phyloP scores from a whole-genome alignment of 1,140 invertebrate species.

The Yoshiicerus persimilis region DNA sequence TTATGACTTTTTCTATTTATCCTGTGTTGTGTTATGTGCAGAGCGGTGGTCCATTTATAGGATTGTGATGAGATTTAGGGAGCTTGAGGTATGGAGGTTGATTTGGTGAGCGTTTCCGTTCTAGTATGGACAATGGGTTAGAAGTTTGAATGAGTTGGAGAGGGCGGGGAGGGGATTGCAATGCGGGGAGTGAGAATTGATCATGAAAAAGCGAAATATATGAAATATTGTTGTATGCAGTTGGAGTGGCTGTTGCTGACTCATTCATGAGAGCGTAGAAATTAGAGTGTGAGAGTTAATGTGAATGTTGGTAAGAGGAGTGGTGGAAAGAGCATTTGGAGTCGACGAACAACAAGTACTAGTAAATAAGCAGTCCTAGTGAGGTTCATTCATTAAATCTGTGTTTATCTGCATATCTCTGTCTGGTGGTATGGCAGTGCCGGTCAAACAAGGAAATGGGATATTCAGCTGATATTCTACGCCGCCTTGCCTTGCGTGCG shows the following conservation, averaged over 20 bases:
- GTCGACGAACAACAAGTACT: background rate
- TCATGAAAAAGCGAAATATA: background rate
- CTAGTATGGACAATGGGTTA: background rate
- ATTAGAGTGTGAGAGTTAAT: background rate
- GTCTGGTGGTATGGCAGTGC: background rate
- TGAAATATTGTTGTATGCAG: background rate
- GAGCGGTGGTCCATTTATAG: too few species aligned
- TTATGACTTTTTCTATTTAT: background rate
- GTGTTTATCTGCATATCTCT: background rate
- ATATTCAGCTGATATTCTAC: background rate
- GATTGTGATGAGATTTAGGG: background rate
- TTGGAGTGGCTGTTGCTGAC: background rate
- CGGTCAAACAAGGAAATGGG: background rate
- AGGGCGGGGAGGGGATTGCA: background rate
- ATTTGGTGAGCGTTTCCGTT: background rate
- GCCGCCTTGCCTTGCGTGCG: background rate
- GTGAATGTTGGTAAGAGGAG: background rate
- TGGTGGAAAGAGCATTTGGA: background rate
- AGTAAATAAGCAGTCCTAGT: background rate
- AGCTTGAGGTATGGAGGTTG: background rate
- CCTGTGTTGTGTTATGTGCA: too few species aligned
- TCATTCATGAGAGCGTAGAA: background rate
- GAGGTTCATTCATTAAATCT: background rate
- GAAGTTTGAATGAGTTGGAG: background rate
- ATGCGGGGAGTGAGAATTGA: background rate